These are phyloP conservation scores for Phallusia fumigata DNA, from an alignment of 23 tunicate genomes.

Conservation along the genomic window DNA sequence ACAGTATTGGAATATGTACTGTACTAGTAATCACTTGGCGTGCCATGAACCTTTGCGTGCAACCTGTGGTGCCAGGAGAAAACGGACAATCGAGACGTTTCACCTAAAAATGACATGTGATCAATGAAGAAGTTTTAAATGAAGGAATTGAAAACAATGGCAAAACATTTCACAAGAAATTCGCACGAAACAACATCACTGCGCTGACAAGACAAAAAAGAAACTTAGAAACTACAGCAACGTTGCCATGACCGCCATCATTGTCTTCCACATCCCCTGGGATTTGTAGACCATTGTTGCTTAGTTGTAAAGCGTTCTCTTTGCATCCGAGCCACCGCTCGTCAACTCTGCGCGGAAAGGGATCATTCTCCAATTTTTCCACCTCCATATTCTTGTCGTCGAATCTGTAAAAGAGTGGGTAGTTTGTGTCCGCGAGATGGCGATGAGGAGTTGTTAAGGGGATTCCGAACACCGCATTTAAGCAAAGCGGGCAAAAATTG, in stretches of 20 bases:
- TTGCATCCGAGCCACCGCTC: constrained; percentile 94
- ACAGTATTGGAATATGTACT: no score
- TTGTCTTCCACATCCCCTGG: not conserved
- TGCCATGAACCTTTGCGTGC: no score
- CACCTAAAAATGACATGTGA: no score
- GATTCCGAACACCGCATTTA: no score
- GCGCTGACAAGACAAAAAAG: not conserved
- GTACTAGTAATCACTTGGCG: no score
- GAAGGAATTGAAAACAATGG: not conserved
- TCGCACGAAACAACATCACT: not conserved
- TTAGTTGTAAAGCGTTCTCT: constrained; percentile 44
- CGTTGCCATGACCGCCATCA: not conserved
- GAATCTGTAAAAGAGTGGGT: constrained; percentile 33
- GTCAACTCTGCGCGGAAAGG: constrained; percentile 80
- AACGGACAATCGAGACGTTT: no score
- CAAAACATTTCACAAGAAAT: not conserved
- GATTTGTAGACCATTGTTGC: not conserved
- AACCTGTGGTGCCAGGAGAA: no score
- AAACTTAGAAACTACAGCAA: not conserved
- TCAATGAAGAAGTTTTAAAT: not conserved
- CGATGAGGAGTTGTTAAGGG: no score
- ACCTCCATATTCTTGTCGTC: constrained; percentile 62
- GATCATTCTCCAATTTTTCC: constrained; percentile 33
- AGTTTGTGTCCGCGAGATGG: no score
- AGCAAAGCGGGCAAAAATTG: no score